Evolutionary conservation across 2,797 vertebrate species (phyloP), one percentile per base, ranked within the genome.

Genomic region (Coccyzus lansbergi): DNA sequence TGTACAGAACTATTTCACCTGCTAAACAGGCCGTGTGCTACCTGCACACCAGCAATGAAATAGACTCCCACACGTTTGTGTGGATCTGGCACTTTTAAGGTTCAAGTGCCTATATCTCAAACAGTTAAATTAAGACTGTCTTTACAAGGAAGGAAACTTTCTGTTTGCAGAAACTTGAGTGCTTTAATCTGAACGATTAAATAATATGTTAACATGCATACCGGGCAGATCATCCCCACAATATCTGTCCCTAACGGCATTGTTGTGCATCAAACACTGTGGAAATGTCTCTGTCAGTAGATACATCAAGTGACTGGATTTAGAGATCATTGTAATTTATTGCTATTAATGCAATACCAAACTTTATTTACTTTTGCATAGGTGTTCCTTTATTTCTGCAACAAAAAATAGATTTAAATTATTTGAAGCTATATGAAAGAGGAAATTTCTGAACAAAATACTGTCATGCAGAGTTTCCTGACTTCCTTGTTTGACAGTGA

Each of bases 401-500:
- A 70, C 6, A 56, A 69, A 86, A 84, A 18, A 8, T 15, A n/a
- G 1, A 17, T 48, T 74, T 28, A 18, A 95, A 87, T 46, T 70
- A 60, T 24, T 15, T 78, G 52, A 71, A 51, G 62, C 83, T 67
- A 51, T 21, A 68, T 28, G 22, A 25, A 65, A 59, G 65, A 90
- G 88, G 83, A 94, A 96, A 85, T 64, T 88, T 82, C 52, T 12
- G 2, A 20, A 28, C 17, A 38, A 83, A 92, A 82, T 89, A 91
- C 74, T 92, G 51, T 85, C 28, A 31, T 16, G 76, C 14, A 24
- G 40, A 21, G 20, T 83, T 90, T 92, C 15, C 34, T 9, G n/a
- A 81, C 89, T 95, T 95, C 88, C 87, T 92, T 92, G 71, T 96
- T 95, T 91, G 67, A 34, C 26, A 72, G 36, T 95, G 91, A 96